Evolutionary conservation across 2,888 invertebrate species (phyloP), one percentile per base, ranked within the genome.

Genomic region (Eilema sororculum): DNA sequence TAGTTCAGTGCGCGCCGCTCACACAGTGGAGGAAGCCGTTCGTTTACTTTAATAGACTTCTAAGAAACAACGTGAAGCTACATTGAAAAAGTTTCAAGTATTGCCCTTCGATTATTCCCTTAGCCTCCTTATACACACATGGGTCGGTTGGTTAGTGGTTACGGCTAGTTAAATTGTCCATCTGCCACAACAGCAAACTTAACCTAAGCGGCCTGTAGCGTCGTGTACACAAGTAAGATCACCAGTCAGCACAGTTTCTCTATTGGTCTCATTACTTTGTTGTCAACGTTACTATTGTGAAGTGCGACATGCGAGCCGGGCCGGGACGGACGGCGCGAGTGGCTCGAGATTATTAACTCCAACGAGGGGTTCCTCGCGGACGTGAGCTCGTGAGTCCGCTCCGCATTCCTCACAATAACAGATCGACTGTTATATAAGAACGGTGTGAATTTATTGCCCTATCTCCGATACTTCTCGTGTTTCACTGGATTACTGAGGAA

Each of bases 381-480:
- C 37, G 37, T 62, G 37, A 46, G 37, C 10, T 8, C 25, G 41
- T 62, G 41, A 52, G 52, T 8, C 41, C 62, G 4, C 20, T 20
- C 41, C 37, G 2, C 41, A 25, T 25, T 62, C 24, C n/a, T 62
- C 37, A 24, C 61, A 24, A 33, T 6, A 22, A 24, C 37, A 37
- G 22, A 25, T 6, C 24, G 16, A 37, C 37, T 13, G 22, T 62
- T 33, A 41, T 62, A 41, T 20, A 41, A 41, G 16, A 41, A 10
- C 41, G 5, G 24, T n/a, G 52, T 8, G 24, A 41, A 24, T 20
- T 62, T 62, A 62, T 62, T 41, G 62, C 41, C 62, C 41, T 41
- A 41, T 25, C 41, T 62, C 62, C 62, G 62, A 62, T 62, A 62
- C 41, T 24, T 62, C 41, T 25, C 41, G 41, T 62, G 37, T 25